Evolutionary conservation across 2,797 vertebrate genomes (phyloP).

Genomic region (Acropternis orthonyx): DNA sequence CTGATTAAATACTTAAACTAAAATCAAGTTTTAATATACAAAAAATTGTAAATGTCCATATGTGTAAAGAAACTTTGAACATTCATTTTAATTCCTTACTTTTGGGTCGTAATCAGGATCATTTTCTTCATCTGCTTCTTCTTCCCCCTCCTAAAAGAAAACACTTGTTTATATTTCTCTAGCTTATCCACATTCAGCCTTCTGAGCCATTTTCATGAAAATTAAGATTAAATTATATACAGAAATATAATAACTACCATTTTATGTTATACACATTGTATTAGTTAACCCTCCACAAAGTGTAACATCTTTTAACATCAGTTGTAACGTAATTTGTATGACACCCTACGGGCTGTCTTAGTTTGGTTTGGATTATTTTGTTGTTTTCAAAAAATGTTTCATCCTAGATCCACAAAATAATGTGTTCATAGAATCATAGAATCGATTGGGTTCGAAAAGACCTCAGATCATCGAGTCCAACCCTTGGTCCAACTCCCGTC

Average conservation of each 20-base stretch:
- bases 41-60: background rate
- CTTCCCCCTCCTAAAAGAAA: conserved; percentile 91
- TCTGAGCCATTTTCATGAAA: background rate
- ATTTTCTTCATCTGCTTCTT: conserved; percentile 98
- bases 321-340: background rate
- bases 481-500: no score
- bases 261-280: background rate
- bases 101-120: conserved; percentile 97
- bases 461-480: no score
- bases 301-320: background rate
- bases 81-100: conserved; percentile 77
- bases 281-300: background rate
- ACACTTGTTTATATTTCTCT: background rate
- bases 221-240: background rate
- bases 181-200: background rate
- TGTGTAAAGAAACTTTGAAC: background rate
- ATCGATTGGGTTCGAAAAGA: no score
- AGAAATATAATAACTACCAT: background rate
- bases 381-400: background rate
- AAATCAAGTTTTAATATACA: background rate
- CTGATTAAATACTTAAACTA: background rate
- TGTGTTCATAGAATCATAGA: no score
- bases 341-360: background rate
- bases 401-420: background rate
- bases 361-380: background rate